Conservation (phyloP, 1,140 invertebrate species). For the Campoletis sonorensis region DNA sequence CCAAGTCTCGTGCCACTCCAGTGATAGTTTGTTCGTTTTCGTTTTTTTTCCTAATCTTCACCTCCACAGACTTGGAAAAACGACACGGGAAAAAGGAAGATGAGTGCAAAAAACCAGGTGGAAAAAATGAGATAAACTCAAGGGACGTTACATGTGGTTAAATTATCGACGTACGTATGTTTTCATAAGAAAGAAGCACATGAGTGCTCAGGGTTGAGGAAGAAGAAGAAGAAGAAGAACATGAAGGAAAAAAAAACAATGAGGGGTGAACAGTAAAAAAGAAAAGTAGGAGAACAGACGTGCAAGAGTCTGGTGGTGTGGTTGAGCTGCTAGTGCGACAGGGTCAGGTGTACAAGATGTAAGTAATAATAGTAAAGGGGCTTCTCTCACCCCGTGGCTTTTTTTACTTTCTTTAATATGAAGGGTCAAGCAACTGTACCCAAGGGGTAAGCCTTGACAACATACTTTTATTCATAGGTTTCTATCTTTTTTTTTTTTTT, state of each 20-base stretch:
- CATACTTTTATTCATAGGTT: neutral
- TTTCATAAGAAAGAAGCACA: neutral
- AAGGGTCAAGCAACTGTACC: neutral
- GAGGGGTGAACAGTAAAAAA: neutral
- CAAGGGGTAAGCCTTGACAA: neutral
- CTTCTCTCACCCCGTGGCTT: neutral
- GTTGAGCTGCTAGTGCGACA: constrained; percentile 7
- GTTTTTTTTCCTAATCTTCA: neutral
- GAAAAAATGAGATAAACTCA: neutral
- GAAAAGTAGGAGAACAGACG: neutral
- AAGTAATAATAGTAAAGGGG: neutral
- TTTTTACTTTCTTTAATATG: neutral
- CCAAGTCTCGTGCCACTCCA: constrained; percentile 2
- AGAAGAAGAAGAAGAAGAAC: neutral
- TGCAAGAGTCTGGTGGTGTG: neutral
- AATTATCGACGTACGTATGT: neutral
- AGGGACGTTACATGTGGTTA: neutral
- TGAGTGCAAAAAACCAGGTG: neutral
- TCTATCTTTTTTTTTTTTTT: neutral
- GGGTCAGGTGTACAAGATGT: constrained; percentile 26
- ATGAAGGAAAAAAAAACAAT: neutral
- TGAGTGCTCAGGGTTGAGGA: neutral
- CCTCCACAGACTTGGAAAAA: neutral
- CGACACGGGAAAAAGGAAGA: neutral
- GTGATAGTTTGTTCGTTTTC: neutral